phyloP scores from a whole-genome alignment of 2,888 invertebrate genomes.

The Tuta absoluta region DNA sequence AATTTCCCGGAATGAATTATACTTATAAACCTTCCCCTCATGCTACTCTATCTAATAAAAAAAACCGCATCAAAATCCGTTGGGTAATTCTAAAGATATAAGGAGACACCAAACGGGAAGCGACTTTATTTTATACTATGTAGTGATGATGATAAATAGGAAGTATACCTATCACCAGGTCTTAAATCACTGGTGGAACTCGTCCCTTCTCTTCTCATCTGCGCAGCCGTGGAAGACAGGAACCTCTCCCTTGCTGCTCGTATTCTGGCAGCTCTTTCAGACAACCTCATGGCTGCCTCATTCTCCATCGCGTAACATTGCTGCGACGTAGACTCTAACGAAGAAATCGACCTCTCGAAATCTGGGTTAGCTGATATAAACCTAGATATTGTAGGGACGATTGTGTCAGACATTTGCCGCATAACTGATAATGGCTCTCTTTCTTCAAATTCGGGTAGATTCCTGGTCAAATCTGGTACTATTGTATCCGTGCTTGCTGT shows the following conservation, averaged over 20 bases:
- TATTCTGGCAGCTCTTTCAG: conserved; percentile 81
- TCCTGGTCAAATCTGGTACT: conserved; percentile 54
- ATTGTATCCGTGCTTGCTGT: conserved; percentile 67
- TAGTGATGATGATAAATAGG: too few relatives aligned
- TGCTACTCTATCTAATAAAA: too few relatives aligned
- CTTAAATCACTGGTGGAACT: conserved; percentile 72
- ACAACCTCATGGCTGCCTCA: conserved; percentile 57
- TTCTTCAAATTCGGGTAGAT: conserved; percentile 44
- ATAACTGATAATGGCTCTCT: conserved; percentile 48
- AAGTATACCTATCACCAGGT: conserved; percentile 72
- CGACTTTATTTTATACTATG: too few relatives aligned
- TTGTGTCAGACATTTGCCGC: conserved; percentile 61
- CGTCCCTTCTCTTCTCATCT: conserved; percentile 71
- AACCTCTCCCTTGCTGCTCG: conserved; percentile 88
- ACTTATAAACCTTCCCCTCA: too few relatives aligned
- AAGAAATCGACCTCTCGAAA: conserved; percentile 63
- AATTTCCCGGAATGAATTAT: too few relatives aligned
- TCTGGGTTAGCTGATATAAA: conserved; percentile 56
- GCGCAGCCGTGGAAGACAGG: conserved; percentile 72
- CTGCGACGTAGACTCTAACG: conserved; percentile 46
- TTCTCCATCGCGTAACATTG: conserved; percentile 43
- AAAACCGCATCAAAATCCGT: too few relatives aligned
- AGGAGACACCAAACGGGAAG: too few relatives aligned
- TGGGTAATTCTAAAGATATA: too few relatives aligned
- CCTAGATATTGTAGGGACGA: conserved; percentile 59